Evolutionary conservation across 2,797 vertebrate genomes (phyloP).

Genomic region (Coregonus sp.): DNA sequence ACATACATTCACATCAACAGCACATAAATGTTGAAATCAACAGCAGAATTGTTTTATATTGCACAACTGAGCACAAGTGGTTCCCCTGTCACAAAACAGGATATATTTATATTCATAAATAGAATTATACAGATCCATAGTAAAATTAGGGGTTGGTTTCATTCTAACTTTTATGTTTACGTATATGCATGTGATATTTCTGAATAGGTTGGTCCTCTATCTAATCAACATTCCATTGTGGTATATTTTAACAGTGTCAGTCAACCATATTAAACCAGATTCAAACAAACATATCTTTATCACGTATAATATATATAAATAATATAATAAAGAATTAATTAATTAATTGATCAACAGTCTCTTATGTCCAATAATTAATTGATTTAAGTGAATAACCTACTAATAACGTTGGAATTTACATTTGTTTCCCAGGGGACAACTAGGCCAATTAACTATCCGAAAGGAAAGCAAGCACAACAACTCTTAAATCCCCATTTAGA

Average conservation of each 20-base stretch:
- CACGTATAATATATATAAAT: neutral
- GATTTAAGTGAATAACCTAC: neutral
- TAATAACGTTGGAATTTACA: neutral
- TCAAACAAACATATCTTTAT: neutral
- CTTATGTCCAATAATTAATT: too few relatives aligned
- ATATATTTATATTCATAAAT: conserved; percentile 43
- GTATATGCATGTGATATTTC: neutral
- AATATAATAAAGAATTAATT: too few relatives aligned
- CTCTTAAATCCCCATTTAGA: neutral
- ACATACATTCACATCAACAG: conserved; percentile 63
- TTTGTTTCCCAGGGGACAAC: neutral
- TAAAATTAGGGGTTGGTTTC: neutral
- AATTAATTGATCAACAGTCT: too few relatives aligned
- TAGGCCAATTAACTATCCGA: neutral
- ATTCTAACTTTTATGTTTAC: neutral
- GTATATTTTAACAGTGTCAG: neutral
- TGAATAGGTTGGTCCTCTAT: neutral
- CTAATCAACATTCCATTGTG: neutral
- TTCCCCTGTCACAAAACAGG: conserved; percentile 46
- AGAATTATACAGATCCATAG: conserved; percentile 18
- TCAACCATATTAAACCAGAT: neutral
- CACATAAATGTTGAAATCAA: conserved; percentile 54
- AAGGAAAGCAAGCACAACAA: neutral
- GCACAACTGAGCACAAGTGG: conserved; percentile 66
- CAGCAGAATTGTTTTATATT: conserved; percentile 63